Evolutionary conservation across 2,888 invertebrate genomes (phyloP).

Genomic region (Amaurobius ferox): DNA sequence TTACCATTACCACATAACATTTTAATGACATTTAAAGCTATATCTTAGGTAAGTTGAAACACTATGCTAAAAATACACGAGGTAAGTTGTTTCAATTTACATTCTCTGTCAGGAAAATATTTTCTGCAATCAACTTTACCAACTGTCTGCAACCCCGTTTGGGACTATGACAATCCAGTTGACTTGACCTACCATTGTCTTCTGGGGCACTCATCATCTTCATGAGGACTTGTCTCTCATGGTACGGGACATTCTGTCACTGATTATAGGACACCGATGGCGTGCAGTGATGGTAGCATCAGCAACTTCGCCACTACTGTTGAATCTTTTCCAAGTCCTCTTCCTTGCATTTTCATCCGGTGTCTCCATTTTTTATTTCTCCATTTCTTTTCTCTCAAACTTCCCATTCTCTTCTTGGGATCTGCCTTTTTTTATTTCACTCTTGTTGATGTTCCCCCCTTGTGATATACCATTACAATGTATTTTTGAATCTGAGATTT

Average conservation of each 20-base stretch:
- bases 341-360: slow-evolving; percentile 46
- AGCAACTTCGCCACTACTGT: not conserved
- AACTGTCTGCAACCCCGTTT: not conserved
- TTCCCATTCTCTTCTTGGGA: not conserved
- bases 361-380: slow-evolving; percentile 53
- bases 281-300: slow-evolving; percentile 8
- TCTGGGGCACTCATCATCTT: not conserved
- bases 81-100: too few species aligned
- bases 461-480: slow-evolving; percentile 69
- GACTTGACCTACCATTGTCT: slow-evolving; percentile 6
- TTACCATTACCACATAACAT: too few species aligned
- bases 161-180: not conserved
- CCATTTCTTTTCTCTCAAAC: not conserved
- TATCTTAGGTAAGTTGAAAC: too few species aligned
- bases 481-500: slow-evolving; percentile 67
- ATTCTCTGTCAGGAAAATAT: not conserved
- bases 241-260: slow-evolving; percentile 1
- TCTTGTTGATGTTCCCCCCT: slow-evolving; percentile 46
- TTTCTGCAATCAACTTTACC: not conserved
- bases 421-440: slow-evolving; percentile 40
- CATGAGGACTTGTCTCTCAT: not conserved
- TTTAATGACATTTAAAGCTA: too few species aligned
- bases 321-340: slow-evolving; percentile 63
- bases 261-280: slow-evolving; percentile 6
- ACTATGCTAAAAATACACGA: too few species aligned